phyloP scores from a whole-genome alignment of 1,140 invertebrate species.

The Megalonaias nervosa region DNA sequence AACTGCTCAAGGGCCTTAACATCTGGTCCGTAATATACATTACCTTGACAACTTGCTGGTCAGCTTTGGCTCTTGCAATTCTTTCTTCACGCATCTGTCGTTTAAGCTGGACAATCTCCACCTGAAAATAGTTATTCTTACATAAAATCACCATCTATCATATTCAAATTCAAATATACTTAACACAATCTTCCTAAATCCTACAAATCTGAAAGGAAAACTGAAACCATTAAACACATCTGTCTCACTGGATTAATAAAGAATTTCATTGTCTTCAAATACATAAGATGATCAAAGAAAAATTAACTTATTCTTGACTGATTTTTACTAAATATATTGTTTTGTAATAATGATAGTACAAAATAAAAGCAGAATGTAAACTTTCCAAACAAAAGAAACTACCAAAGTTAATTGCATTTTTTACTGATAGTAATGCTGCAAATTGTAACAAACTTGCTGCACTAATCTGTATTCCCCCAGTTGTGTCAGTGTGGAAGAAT shows the following conservation, averaged over 20 bases:
- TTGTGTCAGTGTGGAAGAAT: no score
- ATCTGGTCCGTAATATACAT: background rate
- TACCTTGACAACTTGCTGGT: slow-evolving; percentile 61
- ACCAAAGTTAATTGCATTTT: no score
- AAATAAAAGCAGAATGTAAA: no score
- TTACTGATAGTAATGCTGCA: no score
- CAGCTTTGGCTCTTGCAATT: slow-evolving; percentile 53
- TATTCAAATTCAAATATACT: background rate
- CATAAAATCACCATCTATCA: background rate
- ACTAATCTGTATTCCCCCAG: no score
- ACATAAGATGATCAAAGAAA: background rate
- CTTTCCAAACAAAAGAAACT: no score
- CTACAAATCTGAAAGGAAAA: background rate
- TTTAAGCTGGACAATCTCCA: slow-evolving; percentile 63
- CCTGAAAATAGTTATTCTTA: slow-evolving; percentile 40
- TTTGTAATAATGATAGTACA: no score
- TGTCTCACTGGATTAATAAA: background rate
- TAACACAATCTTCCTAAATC: background rate
- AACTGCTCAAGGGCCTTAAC: no score
- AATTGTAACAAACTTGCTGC: no score
- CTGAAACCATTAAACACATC: background rate
- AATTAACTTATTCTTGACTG: background rate
- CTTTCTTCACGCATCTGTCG: slow-evolving; percentile 60
- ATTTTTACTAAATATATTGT: no score
- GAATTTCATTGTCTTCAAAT: background rate